Percentiles rank a stretch among this genome's conserved stretches.
phyloP scores from a whole-genome alignment of 2,113 vertebrate species.

The Canis aureus region DNA sequence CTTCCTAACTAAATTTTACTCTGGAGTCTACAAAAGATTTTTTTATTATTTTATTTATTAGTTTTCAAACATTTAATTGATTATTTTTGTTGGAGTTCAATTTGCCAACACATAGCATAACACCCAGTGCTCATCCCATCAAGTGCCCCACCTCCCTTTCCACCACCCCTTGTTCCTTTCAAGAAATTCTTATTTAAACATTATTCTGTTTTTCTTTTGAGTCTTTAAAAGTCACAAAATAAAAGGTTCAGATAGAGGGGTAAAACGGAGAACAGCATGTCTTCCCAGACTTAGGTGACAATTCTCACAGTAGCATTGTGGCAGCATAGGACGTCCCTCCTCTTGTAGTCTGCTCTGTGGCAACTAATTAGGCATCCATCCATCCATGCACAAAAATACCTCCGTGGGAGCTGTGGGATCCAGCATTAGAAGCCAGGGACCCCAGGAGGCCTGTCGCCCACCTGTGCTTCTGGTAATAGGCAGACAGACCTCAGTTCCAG shows the following conservation, averaged over 20 bases:
- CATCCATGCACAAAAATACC: not conserved
- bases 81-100: too few relatives aligned
- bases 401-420: not conserved
- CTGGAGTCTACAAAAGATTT: not conserved
- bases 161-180: too few relatives aligned
- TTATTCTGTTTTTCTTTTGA: not conserved
- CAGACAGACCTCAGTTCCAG: not conserved
- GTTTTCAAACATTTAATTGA: too few relatives aligned
- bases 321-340: not conserved
- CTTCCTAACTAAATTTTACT: not conserved
- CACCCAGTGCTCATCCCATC: too few relatives aligned
- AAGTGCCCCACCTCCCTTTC: too few relatives aligned
- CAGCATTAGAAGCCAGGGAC: not conserved
- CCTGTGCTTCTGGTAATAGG: not conserved
- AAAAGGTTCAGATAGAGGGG: not conserved
- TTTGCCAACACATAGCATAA: too few relatives aligned
- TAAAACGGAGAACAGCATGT: not conserved
- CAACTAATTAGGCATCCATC: not conserved
- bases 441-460: not conserved
- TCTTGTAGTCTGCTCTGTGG: too few relatives aligned
- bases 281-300: not conserved
- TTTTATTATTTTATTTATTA: too few relatives aligned
- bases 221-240: not conserved
- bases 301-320: not conserved
- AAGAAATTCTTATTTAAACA: not conserved